Base-by-base conservation (phyloP, 2,113 vertebrate genomes). In the Phyllostomus discolor region DNA sequence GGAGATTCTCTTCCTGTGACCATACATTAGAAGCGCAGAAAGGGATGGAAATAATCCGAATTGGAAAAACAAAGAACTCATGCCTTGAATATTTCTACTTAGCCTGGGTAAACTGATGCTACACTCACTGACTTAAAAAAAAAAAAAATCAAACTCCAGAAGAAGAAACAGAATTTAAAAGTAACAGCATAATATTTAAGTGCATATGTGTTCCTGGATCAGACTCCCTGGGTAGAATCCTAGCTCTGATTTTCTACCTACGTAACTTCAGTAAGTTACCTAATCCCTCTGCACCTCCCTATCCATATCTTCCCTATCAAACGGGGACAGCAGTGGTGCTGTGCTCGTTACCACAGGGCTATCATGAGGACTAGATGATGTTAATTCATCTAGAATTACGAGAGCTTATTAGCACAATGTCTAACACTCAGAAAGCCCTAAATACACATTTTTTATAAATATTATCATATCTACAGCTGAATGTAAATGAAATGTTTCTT, bases 31-130 rank as follows among this genome's bases (percentile, higher is more conserved):
- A 87, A 48, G 1, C 82, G 80, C 48, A 64, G 86, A 78, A 84
- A 93, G 90, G 38, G 81, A 96, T 93, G 88, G 88, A 96, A 91
- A 95, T 94, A 96, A 96, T 97, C 95, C 31, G 73, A 88, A 84
- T 64, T 78, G 54, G 54, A 88, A 88, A 97, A 96, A 46, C 54
- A 85, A 96, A 97, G n/a, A 97, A 96, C 83, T 87, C 17, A 48
- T 93, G 67, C 70, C 43, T 20, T 95, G 95, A 83, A 88, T 88
- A 96, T 90, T 98, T 98, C 95, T 95, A 95, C 89, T 95, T 81
- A 78, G 90, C 92, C 93, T 78, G 91, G 70, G 95, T 95, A 97
- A 96, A 57, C 76, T 38, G 31, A 95, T 86, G 31, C 3, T 31
- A 73, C 5, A 70, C 2, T 46, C 7, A 9, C 3, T 67, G 54